Percentiles rank a stretch among this genome's conserved stretches.
Evolutionary conservation across 2,888 invertebrate species (phyloP).

Genomic region (Anorthoa munda): DNA sequence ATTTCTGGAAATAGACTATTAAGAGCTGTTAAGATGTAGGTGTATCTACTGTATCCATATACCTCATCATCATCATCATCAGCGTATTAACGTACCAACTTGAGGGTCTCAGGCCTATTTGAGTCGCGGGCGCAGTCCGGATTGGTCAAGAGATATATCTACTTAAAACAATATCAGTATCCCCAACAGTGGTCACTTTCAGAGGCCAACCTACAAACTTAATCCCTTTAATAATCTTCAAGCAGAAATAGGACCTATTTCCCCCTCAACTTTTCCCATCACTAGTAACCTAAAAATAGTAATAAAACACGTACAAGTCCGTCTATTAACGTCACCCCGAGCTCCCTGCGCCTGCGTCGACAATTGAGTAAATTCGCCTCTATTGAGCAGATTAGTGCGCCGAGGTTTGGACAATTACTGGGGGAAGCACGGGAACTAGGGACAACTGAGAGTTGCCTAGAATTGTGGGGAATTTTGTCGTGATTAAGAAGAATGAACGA

Average conservation of each 20-base stretch:
- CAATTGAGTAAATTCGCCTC: conserved; percentile 88
- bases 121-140: too few relatives aligned
- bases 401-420: conserved; percentile 82
- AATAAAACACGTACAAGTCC: conserved; percentile 44
- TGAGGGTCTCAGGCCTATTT: too few relatives aligned
- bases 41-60: neutral
- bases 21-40: neutral
- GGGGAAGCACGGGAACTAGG: conserved; percentile 71
- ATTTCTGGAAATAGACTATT: neutral
- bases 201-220: neutral
- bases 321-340: conserved; percentile 69
- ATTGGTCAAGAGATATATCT: too few relatives aligned
- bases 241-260: neutral
- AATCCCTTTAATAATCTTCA: neutral
- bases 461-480: conserved; percentile 40
- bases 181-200: neutral
- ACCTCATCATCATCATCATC: too few relatives aligned
- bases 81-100: too few relatives aligned
- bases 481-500: neutral
- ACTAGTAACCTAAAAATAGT: conserved; percentile 56
- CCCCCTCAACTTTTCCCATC: conserved; percentile 14
- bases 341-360: conserved; percentile 71
- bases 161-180: too few relatives aligned
- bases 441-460: conserved; percentile 60
- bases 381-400: conserved; percentile 86